Conservation (phyloP, 1,140 invertebrate genomes). For the Maniola jurtina region DNA sequence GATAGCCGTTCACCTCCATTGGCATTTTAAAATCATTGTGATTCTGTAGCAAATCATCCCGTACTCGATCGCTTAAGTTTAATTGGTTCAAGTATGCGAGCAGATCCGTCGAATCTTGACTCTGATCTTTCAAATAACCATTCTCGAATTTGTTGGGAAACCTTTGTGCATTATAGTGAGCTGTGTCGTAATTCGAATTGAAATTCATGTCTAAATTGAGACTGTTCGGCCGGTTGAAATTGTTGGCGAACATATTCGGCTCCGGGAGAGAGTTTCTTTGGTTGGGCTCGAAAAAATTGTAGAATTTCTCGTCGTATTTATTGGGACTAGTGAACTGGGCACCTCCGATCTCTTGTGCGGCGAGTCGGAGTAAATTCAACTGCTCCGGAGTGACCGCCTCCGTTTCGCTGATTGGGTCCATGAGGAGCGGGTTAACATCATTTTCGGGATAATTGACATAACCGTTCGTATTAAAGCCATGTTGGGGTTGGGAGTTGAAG, state of each 20-base stretch:
- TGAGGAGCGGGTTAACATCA: conserved; percentile 50
- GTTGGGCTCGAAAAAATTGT: conserved; percentile 70
- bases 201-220: conserved; percentile 63
- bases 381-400: conserved; percentile 66
- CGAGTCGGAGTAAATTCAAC: conserved; percentile 68
- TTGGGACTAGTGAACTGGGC: conserved; percentile 65
- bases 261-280: conserved; percentile 71
- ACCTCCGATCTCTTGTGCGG: conserved; percentile 71
- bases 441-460: conserved; percentile 61
- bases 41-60: conserved; percentile 49
- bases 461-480: conserved; percentile 57
- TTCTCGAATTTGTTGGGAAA: conserved; percentile 59
- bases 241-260: conserved; percentile 54
- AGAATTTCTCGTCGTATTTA: conserved; percentile 62
- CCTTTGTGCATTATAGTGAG: conserved; percentile 44
- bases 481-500: conserved; percentile 45
- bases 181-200: conserved; percentile 50
- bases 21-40: conserved; percentile 57
- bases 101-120: conserved; percentile 51
- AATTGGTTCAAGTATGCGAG: conserved; percentile 62
- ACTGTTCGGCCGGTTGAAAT: conserved; percentile 62
- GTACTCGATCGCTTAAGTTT: conserved; percentile 48
- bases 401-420: conserved; percentile 50
- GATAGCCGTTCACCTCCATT: conserved; percentile 54
- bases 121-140: conserved; percentile 51